Evolutionary conservation across 2,113 vertebrate species (phyloP).

Genomic region (Dryoscopus gambensis): DNA sequence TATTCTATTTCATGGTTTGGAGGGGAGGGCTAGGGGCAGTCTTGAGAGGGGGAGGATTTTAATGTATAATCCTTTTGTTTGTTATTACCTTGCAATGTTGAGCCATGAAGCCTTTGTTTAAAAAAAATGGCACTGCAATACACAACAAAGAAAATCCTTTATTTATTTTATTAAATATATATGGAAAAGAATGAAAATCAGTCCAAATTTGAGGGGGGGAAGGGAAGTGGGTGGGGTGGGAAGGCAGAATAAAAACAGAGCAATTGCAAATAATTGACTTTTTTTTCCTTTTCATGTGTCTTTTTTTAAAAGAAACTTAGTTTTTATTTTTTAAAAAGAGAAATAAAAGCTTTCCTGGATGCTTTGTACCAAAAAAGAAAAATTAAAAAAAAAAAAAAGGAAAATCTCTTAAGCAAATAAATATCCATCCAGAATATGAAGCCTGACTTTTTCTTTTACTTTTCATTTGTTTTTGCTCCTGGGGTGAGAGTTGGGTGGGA

Average conservation of each 20-base stretch:
- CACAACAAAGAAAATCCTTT: constrained; percentile 82
- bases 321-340: constrained; percentile 82
- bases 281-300: constrained; percentile 67
- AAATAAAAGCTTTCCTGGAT: constrained; percentile 86
- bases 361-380: constrained; percentile 88
- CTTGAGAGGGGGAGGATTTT: constrained; percentile 55
- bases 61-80: constrained; percentile 87
- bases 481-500: neutral
- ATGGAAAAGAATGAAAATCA: constrained; percentile 75
- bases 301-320: constrained; percentile 83
- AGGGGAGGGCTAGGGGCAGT: constrained; percentile 68
- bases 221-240: constrained; percentile 67
- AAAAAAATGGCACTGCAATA: constrained; percentile 70
- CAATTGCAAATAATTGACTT: constrained; percentile 25
- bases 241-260: constrained; percentile 76
- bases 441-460: constrained; percentile 37
- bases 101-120: constrained; percentile 90
- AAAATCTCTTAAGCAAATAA: constrained; percentile 61
- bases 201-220: constrained; percentile 77
- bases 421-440: constrained; percentile 58
- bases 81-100: constrained; percentile 94
- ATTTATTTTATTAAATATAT: constrained; percentile 94
- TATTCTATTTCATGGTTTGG: constrained; percentile 77
- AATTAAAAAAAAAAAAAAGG: neutral
- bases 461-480: constrained; percentile 21